A percentile compares a stretch with the other conserved stretches of the same genome.
phyloP scores from a whole-genome alignment of 1,140 invertebrate species.

The Drosophila triauraria region DNA sequence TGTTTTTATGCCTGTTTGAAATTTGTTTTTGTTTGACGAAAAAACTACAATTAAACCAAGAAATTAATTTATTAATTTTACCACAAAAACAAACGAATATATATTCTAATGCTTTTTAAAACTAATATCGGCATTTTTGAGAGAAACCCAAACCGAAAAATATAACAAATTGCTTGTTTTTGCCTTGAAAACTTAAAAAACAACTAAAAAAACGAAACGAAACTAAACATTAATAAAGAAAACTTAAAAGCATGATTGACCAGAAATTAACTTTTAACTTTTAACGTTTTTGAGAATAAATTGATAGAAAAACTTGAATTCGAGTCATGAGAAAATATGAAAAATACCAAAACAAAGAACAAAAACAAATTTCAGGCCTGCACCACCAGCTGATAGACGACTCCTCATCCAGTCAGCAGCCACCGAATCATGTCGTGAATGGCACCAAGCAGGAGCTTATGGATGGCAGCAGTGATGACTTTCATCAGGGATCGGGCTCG shows the following conservation, averaged over 20 bases:
- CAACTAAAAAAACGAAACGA: conserved; percentile 17
- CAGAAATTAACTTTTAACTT: conserved; percentile 48
- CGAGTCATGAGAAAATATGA: conserved; percentile 47
- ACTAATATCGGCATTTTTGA: conserved; percentile 66
- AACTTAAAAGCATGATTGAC: conserved; percentile 58
- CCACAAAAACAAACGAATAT: conserved; percentile 26
- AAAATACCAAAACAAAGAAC: conserved; percentile 66
- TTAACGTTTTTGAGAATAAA: conserved; percentile 45
- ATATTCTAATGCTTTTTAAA: conserved; percentile 52
- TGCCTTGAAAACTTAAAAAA: conserved; percentile 52
- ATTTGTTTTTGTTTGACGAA: conserved; percentile 79
- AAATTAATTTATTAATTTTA: conserved; percentile 66
- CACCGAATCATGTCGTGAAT: conserved; percentile 33
- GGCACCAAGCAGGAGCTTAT: conserved; percentile 49
- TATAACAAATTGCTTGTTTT: conserved; percentile 75
- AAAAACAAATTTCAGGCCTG: conserved; percentile 81
- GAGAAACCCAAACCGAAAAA: conserved; percentile 43
- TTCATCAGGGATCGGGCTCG: conserved; percentile 47
- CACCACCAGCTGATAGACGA: conserved; percentile 53
- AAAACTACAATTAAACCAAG: conserved; percentile 39
- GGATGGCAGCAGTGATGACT: conserved; percentile 52
- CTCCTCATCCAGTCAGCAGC: conserved; percentile 57
- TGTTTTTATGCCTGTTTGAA: conserved; percentile 76
- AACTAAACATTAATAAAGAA: conserved; percentile 49
- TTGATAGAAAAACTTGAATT: conserved; percentile 45